Base-by-base conservation (phyloP, 1,140 invertebrate genomes). In the Drosophila pandora region DNA sequence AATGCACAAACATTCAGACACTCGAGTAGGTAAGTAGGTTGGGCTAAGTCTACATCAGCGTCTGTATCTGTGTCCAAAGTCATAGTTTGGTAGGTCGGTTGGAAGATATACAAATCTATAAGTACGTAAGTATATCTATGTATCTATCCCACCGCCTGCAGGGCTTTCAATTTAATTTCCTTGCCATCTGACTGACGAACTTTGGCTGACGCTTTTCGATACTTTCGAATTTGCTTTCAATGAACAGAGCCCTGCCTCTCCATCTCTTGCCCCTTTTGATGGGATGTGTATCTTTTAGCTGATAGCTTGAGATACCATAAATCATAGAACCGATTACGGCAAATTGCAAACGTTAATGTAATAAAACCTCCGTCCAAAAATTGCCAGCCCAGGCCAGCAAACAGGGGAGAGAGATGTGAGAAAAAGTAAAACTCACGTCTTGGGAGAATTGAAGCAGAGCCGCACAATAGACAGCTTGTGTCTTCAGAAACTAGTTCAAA, bases 11-110 rank as follows among this genome's bases (percentile, higher is more conserved):
- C 82, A 87, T 78, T 79, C 82, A 75, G 75, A 88, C 82, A 88
- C 82, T 88, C 83, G 83, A 85, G 63, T 88, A 76, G 83, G 83
- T 85, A 85, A 88, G 82, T 85, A 87, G 82, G 82, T 85, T 85
- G 82, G 69, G 68, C 69, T 39, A 58, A 58, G 50, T 62, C 74
- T 37, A 30, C 68, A 57, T 56, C 68, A 30, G 41, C 67, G 39
- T 25, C 45, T 53, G 17, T 47, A 22, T 39, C n/a, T 12, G 32
- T 54, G 3, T 54, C 21, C 17, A 17, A 5, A 53, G 17, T 13
- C 13, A 21, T 37, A 53, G 13, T 3, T 34, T 10, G 34, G 34
- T 37, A 37, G 34, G 10, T 37, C 12, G 34, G 10, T 21, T 1
- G 17, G 5, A 28, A 28, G 25, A 28, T 4, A 28, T 17, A 17